phyloP scores from a whole-genome alignment of 2,888 invertebrate species.

The Alviniconcha strummeri region DNA sequence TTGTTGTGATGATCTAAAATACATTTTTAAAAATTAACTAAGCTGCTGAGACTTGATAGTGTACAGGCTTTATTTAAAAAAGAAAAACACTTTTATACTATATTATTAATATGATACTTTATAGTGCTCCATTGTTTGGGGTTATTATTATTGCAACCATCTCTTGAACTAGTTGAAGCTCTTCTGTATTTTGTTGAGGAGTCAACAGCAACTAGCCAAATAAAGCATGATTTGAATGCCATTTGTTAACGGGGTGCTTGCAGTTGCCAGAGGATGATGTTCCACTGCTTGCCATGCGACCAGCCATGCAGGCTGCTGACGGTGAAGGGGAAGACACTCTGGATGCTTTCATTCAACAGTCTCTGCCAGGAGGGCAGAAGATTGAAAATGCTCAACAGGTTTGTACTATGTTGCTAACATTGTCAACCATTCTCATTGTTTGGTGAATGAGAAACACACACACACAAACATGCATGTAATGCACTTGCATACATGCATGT shows the following conservation, averaged over 20 bases:
- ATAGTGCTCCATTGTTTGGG: too few species aligned
- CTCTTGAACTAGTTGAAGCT: too few species aligned
- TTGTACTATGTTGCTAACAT: background rate
- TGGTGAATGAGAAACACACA: background rate
- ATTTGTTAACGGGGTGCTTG: background rate
- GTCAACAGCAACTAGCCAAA: too few species aligned
- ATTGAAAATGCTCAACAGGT: slow-evolving; percentile 74
- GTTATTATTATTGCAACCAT: too few species aligned
- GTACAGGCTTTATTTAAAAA: too few species aligned
- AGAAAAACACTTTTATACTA: too few species aligned
- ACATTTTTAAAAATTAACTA: too few species aligned
- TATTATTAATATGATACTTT: too few species aligned
- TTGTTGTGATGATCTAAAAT: too few species aligned
- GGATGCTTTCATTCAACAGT: slow-evolving; percentile 43
- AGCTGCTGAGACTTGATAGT: too few species aligned
- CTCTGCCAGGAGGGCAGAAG: slow-evolving; percentile 52
- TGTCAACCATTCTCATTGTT: background rate
- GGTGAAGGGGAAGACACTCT: slow-evolving; percentile 33
- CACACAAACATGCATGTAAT: background rate
- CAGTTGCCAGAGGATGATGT: slow-evolving; percentile 69
- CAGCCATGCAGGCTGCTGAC: slow-evolving; percentile 26
- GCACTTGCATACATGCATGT: background rate
- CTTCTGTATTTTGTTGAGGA: too few species aligned
- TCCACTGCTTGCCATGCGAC: slow-evolving; percentile 41
- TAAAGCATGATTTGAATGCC: background rate